Evolutionary conservation across 2,113 vertebrate genomes (phyloP).

Genomic region (Philantomba maxwellii): DNA sequence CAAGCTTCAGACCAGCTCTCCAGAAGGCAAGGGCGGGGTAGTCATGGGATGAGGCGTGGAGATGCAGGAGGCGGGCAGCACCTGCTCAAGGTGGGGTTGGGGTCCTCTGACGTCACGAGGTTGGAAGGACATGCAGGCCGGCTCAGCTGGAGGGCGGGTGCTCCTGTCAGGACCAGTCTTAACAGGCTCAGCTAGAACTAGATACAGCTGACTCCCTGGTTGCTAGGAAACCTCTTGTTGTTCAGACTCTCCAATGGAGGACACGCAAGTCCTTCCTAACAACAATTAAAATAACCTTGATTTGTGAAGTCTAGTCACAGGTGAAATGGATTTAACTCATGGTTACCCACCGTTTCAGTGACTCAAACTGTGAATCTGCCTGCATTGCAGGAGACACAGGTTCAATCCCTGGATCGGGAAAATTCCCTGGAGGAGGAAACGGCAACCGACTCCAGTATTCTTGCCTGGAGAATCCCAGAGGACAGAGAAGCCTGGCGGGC

Average conservation of each 20-base stretch:
- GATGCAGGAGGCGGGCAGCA: background rate
- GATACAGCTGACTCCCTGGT: background rate
- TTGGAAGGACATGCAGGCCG: accelerated
- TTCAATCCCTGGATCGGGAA: background rate
- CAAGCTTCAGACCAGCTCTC: background rate
- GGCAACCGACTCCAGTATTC: background rate
- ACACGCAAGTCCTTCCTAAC: background rate
- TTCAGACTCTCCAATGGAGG: background rate
- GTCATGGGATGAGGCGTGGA: background rate
- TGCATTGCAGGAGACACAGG: background rate
- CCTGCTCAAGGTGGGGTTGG: too few relatives aligned
- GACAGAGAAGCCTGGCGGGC: background rate
- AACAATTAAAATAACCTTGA: background rate
- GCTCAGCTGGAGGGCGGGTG: background rate
- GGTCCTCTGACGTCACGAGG: background rate
- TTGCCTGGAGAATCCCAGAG: background rate
- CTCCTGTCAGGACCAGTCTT: background rate
- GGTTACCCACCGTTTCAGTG: background rate
- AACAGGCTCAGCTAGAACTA: background rate
- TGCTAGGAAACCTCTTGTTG: background rate
- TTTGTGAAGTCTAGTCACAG: background rate
- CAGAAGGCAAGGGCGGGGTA: background rate
- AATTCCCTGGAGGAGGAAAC: background rate
- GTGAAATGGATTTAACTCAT: background rate
- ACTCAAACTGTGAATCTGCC: background rate